phyloP scores from a whole-genome alignment of 2,797 vertebrate genomes.

The Acropternis orthonyx region DNA sequence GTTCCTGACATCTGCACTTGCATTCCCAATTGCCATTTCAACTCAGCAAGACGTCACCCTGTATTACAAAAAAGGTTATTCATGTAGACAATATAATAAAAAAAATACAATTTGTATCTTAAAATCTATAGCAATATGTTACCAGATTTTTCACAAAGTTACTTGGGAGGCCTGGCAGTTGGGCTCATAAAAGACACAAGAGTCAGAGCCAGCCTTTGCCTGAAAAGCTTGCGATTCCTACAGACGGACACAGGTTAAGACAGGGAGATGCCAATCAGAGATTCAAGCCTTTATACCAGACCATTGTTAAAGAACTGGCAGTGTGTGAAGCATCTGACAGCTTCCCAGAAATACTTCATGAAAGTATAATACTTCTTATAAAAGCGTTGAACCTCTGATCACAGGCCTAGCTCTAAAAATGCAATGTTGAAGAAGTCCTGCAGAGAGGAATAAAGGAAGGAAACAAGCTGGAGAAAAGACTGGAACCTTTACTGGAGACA shows the following conservation, averaged over 20 bases:
- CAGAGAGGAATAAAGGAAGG: neutral
- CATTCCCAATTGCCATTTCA: neutral
- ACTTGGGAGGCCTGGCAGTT: neutral
- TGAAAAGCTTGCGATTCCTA: neutral
- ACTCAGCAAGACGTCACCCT: neutral
- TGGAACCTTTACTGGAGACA: neutral
- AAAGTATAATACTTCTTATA: neutral
- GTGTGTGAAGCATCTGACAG: neutral
- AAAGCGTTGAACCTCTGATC: neutral
- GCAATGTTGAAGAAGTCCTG: neutral
- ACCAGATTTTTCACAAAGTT: neutral
- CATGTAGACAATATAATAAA: neutral
- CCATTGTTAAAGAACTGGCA: neutral
- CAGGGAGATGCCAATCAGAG: neutral
- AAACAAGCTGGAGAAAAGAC: neutral
- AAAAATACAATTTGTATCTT: neutral
- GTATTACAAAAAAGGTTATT: neutral
- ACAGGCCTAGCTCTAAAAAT: neutral
- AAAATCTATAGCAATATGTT: neutral
- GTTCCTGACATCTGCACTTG: neutral
- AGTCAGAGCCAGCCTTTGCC: neutral
- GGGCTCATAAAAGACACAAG: neutral
- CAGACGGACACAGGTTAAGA: neutral
- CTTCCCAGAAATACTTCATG: neutral
- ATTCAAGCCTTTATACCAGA: neutral